Evolutionary conservation across 2,888 invertebrate genomes (phyloP).

Genomic region (Pyrocoelia pectoralis): DNA sequence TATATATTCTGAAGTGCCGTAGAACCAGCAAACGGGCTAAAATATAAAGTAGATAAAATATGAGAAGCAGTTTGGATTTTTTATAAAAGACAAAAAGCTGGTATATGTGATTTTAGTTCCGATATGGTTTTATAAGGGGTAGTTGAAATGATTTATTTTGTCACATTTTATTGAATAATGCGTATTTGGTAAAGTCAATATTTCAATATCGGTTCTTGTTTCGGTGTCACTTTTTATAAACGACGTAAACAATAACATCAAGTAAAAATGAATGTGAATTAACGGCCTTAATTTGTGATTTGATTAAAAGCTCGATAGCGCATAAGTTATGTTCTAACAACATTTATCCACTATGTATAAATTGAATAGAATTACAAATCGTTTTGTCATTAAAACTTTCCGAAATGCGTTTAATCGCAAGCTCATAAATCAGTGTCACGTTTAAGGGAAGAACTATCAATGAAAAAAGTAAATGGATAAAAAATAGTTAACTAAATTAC

Average conservation of each 20-base stretch:
- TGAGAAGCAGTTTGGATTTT: constrained; percentile 24
- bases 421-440: constrained; percentile 35
- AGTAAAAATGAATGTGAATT: not conserved
- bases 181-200: constrained; percentile 43
- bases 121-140: constrained; percentile 50
- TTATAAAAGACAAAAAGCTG: constrained; percentile 48
- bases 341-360: constrained; percentile 14
- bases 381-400: constrained; percentile 27
- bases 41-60: constrained; percentile 7
- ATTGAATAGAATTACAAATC: constrained; percentile 28
- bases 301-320: not conserved
- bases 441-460: constrained; percentile 20
- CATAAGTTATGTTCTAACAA: not conserved
- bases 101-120: constrained; percentile 50
- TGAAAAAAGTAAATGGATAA: constrained; percentile 34
- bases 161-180: constrained; percentile 52
- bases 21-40: not conserved
- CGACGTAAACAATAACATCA: not conserved
- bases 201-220: constrained; percentile 39
- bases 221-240: not conserved
- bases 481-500: constrained; percentile 37
- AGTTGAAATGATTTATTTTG: constrained; percentile 51
- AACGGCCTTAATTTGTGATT: not conserved
- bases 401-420: constrained; percentile 30
- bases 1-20: not conserved